Evolutionary conservation across 2,797 vertebrate genomes (phyloP), one percentile per base, ranked within the genome.

Genomic region (Valencia hispanica): DNA sequence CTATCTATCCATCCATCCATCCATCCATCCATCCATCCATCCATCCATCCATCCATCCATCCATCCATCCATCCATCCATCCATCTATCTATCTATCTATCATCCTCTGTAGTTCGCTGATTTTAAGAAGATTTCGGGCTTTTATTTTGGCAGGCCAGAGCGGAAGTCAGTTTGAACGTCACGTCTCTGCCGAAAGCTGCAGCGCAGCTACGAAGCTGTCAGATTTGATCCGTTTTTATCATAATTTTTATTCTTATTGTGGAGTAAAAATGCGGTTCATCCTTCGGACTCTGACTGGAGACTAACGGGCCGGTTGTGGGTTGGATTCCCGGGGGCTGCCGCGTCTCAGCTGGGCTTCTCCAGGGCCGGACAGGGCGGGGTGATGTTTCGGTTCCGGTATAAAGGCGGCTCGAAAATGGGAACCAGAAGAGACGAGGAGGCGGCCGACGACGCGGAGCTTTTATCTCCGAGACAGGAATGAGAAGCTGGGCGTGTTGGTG

Each of bases 361-460:
- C 48, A 39, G 61, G 73, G 65, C 85, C 30, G 87, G 86, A 80
- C 88, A 65, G 90, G 93, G 91, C 92, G 93, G 92, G 91, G 90
- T 91, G 89, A 95, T 93, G 94, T 91, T 88, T 74, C 70, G 90
- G 91, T 93, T 94, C 92, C 93, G 92, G 92, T 92, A 90, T 90
- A 91, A 93, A 92, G 72, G 68, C 88, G 80, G 83, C 78, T 61
- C 90, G 70, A 89, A 91, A 90, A 95, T 92, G 93, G 87, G 89
- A 89, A 77, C 63, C 85, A 83, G 86, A 83, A 83, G 86, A 79
- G 87, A 80, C 48, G 88, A 68, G 75, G 85, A 90, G 80, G 75
- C 86, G 79, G 83, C 80, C 27, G 82, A 71, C 57, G 70, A 80
- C 76, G 88, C 83, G 55, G 89, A 77, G 47, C 84, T 78, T 72